Evolutionary conservation across 2,888 invertebrate species (phyloP).

Genomic region (Caenorhabditis sulstoni): DNA sequence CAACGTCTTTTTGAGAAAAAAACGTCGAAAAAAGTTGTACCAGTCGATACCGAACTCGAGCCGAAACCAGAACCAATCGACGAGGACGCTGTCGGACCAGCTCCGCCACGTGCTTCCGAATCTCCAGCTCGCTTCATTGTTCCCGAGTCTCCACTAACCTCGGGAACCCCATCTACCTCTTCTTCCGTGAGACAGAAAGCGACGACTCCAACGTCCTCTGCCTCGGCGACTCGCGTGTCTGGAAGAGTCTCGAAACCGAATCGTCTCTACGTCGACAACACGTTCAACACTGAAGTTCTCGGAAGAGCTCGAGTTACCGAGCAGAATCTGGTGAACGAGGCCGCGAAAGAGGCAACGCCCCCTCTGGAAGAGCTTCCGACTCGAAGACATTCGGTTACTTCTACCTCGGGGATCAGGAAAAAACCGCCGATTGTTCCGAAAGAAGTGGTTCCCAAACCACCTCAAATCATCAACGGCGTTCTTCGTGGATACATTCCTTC

Average conservation of each 20-base stretch:
- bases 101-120: too few species aligned
- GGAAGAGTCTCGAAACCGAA: constrained; percentile 56
- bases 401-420: neutral
- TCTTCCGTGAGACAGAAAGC: neutral
- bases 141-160: too few species aligned
- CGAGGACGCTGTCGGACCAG: too few species aligned
- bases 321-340: constrained; percentile 38
- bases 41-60: too few species aligned
- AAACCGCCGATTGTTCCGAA: neutral
- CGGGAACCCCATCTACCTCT: neutral
- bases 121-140: too few species aligned
- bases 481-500: constrained; percentile 49
- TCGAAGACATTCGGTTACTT: neutral
- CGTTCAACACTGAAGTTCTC: constrained; percentile 38
- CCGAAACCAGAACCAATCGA: too few species aligned
- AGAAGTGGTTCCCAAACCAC: constrained; percentile 28
- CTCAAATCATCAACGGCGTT: constrained; percentile 36
- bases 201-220: neutral
- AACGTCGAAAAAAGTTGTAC: too few species aligned
- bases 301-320: constrained; percentile 24
- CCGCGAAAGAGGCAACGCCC: constrained; percentile 12
- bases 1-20: too few species aligned
- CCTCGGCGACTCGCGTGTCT: constrained; percentile 4
- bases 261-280: constrained; percentile 36
- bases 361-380: neutral